Conservation (phyloP, 2,888 invertebrate species). For the Scaptomyza reducta region DNA sequence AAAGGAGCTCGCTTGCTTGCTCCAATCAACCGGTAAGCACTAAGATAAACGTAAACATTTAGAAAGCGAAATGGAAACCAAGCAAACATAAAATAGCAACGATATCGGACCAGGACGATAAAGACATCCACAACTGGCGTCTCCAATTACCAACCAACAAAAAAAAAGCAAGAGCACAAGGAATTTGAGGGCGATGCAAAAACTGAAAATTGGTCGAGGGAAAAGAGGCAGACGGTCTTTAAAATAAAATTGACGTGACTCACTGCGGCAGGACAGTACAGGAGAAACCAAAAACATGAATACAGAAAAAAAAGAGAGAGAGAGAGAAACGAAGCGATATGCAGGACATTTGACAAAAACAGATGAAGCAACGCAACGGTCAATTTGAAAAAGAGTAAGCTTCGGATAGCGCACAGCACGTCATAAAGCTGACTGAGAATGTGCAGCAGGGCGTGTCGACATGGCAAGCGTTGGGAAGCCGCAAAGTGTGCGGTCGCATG, state of each 20-base stretch:
- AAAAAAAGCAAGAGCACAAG: constrained; percentile 23
- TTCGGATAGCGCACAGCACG: constrained; percentile 19
- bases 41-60: constrained; percentile 61
- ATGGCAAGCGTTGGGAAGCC: constrained; percentile 62
- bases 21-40: constrained; percentile 8
- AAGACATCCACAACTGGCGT: constrained; percentile 50
- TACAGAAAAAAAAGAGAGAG: constrained; percentile 12
- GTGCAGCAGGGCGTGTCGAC: constrained; percentile 65
- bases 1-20: constrained; percentile 19
- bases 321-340: constrained; percentile 24
- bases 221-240: constrained; percentile 20
- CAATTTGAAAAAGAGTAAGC: constrained; percentile 44
- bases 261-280: constrained; percentile 44
- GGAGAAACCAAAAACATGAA: constrained; percentile 35
- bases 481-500: constrained; percentile 74
- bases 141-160: constrained; percentile 62
- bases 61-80: constrained; percentile 68
- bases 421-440: constrained; percentile 68
- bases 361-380: constrained; percentile 26
- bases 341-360: constrained; percentile 38
- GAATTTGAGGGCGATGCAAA: constrained; percentile 34
- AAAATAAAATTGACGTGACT: constrained; percentile 60
- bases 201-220: constrained; percentile 28
- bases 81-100: constrained; percentile 42
- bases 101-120: constrained; percentile 44